Base-by-base conservation (phyloP, 2,888 invertebrate genomes). In the Lapara coniferarum region DNA sequence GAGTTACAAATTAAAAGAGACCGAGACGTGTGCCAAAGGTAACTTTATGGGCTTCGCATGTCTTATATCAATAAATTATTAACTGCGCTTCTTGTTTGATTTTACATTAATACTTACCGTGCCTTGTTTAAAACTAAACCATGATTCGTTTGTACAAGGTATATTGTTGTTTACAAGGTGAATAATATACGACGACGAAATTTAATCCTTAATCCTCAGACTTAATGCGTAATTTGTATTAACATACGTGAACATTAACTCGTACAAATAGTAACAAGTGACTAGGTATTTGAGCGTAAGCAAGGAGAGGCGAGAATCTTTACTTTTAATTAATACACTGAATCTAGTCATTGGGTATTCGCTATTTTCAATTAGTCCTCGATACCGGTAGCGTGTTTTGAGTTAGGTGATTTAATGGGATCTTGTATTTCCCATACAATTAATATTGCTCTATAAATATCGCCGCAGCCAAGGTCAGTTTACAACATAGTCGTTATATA, bases 11-110 rank as follows among this genome's bases (percentile, higher is more conserved):
- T 92, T 92, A 92, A 90, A 92, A 90, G 91, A 86, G 90, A 89
- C 88, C 89, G 85, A 88, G 88, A 91, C 91, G 89, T 89, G 89
- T 91, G 92, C 91, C 92, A 91, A 92, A 90, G 89, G 88, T 87
- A 90, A 90, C 92, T 93, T 93, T 93, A 93, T 92, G 93, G 93
- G 89, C 91, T 91, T 93, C 84, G 93, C 93, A 93, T 93, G 93
- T 93, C 89, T 92, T 92, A 92, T 91, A 92, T 92, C 92, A 92
- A 93, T 93, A 93, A 93, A 93, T 93, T 93, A 93, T 93, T 92
- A 90, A 90, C 90, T 88, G 90, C 91, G 88, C 89, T 90, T 87
- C 91, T 89, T 92, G 89, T 91, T 92, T 92, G 90, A 91, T 91
- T 91, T 86, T 83, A 88, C 88, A 89, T 91, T 89, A 87, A 87